Base-by-base conservation (phyloP, 2,113 vertebrate species). In the Stigmatopora nigra region DNA sequence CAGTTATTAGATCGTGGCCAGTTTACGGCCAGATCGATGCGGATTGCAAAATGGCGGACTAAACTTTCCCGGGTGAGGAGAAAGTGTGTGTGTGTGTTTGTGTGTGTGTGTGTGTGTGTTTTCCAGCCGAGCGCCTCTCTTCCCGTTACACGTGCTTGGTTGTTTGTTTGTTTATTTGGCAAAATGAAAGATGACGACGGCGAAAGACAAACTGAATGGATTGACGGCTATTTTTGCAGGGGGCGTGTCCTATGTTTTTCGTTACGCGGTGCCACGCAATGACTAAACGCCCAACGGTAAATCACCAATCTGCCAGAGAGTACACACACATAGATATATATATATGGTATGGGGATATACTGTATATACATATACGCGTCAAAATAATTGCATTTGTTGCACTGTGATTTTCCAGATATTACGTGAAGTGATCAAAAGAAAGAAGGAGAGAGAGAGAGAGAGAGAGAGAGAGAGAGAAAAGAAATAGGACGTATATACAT, bases 331-430 rank as follows among this genome's bases (percentile, higher is more conserved):
- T 80, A 79, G 64, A 71, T 76, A 75, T 53, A 78, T 78, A 80
- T 80, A 79, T 65, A 71, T 76, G 64, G 78, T 79, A 81, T 67
- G 70, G 72, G 58, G 78, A 74, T 76, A 65, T 73, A 77, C 61
- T 72, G 80, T 83, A 82, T 74, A 78, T 53, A 72, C 55, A 75
- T 57, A 69, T 45, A 79, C 70, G 72, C 61, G 80, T 53, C 68
- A 45, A 63, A 83, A 85, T 78, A 66, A 82, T 82, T 79, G 87
- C 82, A 83, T 68, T 80, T 86, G 85, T 88, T 72, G 63, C 82
- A 86, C 82, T 71, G 78, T 72, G 87, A 84, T 79, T 76, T 84
- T 81, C 61, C 76, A 69, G 75, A 64, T 79, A 77, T 73, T 73
- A 78, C 71, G 77, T 79, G 77, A 76, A 65, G 67, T 72, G 64